Evolutionary conservation across 2,888 invertebrate genomes (phyloP).

Genomic region (Papilio protenor): DNA sequence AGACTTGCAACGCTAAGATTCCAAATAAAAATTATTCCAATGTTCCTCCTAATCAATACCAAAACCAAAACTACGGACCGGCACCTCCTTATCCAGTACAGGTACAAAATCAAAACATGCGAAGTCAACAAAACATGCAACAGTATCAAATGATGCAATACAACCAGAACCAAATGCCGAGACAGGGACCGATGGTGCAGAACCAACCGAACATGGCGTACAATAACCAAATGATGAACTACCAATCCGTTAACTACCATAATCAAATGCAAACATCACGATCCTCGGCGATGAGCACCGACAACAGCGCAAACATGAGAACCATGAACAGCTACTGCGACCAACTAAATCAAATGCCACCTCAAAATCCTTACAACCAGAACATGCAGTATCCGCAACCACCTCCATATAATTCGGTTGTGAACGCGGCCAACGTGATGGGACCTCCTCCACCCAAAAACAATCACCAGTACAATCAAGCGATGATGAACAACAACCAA

Average conservation of each 20-base stretch:
- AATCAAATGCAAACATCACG: slow-evolving; percentile 77
- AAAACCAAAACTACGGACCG: slow-evolving; percentile 71
- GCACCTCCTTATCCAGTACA: slow-evolving; percentile 68
- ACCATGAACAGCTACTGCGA: slow-evolving; percentile 74
- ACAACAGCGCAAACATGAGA: slow-evolving; percentile 76
- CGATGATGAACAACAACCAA: slow-evolving; percentile 80
- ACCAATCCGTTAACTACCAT: slow-evolving; percentile 67
- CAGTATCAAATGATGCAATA: slow-evolving; percentile 25
- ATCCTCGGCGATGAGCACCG: slow-evolving; percentile 79
- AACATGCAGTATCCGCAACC: slow-evolving; percentile 75
- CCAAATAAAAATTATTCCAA: slow-evolving; percentile 67
- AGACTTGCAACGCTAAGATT: slow-evolving; percentile 67
- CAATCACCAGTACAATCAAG: slow-evolving; percentile 78
- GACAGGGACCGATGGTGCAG: slow-evolving; percentile 10
- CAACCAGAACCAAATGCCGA: slow-evolving; percentile 24
- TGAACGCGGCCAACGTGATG: slow-evolving; percentile 76
- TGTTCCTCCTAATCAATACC: slow-evolving; percentile 67
- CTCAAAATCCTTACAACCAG: slow-evolving; percentile 68
- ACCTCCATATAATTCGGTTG: slow-evolving; percentile 74
- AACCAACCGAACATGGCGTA: slow-evolving; percentile 24
- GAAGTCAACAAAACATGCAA: slow-evolving; percentile 68
- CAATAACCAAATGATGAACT: slow-evolving; percentile 70
- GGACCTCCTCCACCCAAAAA: slow-evolving; percentile 80
- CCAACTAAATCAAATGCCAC: slow-evolving; percentile 63
- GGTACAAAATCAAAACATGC: slow-evolving; percentile 61